phyloP scores from a whole-genome alignment of 1,140 invertebrate species.

The Matsumurasca onukii region DNA sequence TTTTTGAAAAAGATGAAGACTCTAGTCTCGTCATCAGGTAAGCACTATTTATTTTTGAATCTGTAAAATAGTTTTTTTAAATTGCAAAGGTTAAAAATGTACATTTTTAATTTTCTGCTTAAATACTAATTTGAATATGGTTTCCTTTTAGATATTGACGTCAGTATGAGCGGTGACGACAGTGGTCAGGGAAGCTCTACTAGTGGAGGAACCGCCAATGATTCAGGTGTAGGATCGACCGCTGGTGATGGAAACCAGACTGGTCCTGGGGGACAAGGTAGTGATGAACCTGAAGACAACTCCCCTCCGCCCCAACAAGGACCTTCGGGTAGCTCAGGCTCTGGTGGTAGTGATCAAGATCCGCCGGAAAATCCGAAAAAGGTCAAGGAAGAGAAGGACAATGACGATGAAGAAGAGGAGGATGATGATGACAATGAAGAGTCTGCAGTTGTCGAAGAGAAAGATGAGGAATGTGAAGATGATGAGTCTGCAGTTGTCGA shows the following conservation, averaged over 20 bases:
- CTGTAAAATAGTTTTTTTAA: too few species aligned
- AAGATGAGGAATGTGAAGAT: not conserved
- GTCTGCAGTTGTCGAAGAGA: not conserved
- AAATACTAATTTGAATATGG: too few species aligned
- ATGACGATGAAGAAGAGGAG: conserved; percentile 8
- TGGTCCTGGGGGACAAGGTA: not conserved
- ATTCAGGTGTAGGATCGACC: not conserved
- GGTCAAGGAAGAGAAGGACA: not conserved
- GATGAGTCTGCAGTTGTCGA: not conserved
- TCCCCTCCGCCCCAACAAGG: not conserved
- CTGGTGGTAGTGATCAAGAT: not conserved
- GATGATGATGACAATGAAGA: not conserved
- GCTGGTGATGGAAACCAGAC: not conserved
- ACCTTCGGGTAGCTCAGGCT: not conserved
- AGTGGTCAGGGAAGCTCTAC: not conserved
- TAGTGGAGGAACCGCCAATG: not conserved
- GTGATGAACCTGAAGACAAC: not conserved
- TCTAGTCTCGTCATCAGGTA: too few species aligned
- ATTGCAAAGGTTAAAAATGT: too few species aligned
- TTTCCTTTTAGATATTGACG: too few species aligned
- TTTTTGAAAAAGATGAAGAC: too few species aligned
- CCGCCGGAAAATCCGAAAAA: not conserved
- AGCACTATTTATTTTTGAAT: too few species aligned
- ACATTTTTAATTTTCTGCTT: too few species aligned
- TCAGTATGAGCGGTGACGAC: not conserved